Conservation (phyloP, 1,140 invertebrate genomes). For the Papilio helenus region DNA sequence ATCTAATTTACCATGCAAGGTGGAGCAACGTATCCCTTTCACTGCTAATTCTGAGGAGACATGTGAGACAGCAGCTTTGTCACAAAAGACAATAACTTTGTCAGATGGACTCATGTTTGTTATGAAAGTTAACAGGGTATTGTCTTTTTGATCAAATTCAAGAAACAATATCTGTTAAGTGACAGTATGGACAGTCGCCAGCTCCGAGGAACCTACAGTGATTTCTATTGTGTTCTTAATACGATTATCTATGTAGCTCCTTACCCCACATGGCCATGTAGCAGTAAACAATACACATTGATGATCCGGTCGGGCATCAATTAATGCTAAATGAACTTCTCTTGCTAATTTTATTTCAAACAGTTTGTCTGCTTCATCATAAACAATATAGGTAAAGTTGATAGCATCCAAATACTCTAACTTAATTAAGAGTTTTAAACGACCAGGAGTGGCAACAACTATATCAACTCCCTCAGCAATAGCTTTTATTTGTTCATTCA, state of each 20-base stretch:
- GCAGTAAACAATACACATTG: constrained; percentile 94
- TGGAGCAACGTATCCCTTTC: constrained; percentile 86
- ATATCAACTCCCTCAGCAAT: constrained; percentile 92
- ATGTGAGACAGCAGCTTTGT: constrained; percentile 91
- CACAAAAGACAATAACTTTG: constrained; percentile 95
- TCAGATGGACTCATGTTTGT: constrained; percentile 87
- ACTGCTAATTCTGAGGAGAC: constrained; percentile 91
- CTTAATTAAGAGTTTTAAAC: constrained; percentile 91
- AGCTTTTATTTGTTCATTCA: constrained; percentile 88
- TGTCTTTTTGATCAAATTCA: constrained; percentile 86
- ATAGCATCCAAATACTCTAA: constrained; percentile 87
- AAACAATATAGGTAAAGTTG: constrained; percentile 93
- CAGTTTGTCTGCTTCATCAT: constrained; percentile 96
- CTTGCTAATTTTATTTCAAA: constrained; percentile 94
- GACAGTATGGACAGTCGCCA: constrained; percentile 93
- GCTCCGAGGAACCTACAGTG: constrained; percentile 93
- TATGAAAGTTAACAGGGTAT: constrained; percentile 83
- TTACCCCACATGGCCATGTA: constrained; percentile 94
- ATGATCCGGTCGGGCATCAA: constrained; percentile 90
- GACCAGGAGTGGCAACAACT: constrained; percentile 94
- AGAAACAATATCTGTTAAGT: constrained; percentile 89
- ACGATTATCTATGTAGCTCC: constrained; percentile 91
- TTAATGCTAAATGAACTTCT: constrained; percentile 91
- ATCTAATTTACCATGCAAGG: constrained; percentile 95
- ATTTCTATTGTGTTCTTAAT: constrained; percentile 95